A percentile compares a stretch with the other conserved stretches of the same genome.
These are phyloP conservation scores for Lonchura striata DNA, from an alignment of 2,113 vertebrate genomes.

Conservation along the genomic window DNA sequence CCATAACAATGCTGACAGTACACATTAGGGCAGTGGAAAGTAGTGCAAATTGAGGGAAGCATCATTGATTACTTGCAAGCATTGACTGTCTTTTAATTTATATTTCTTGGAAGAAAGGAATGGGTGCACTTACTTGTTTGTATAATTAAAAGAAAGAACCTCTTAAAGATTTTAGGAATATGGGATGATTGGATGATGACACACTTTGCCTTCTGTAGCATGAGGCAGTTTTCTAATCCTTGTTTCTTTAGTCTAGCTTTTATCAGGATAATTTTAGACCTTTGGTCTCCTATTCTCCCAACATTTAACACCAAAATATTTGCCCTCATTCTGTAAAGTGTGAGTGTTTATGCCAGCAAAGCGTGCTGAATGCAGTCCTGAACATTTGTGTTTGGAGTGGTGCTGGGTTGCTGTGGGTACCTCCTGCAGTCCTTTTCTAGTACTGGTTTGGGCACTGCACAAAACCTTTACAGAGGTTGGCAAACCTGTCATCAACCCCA, in stretches of 20 bases:
- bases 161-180: neutral
- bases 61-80: neutral
- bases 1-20: neutral
- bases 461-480: neutral
- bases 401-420: neutral
- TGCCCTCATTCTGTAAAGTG: fast-evolving
- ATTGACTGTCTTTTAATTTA: neutral
- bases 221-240: neutral
- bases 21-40: neutral
- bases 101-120: neutral
- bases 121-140: neutral
- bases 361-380: fast-evolving
- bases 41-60: neutral
- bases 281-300: neutral
- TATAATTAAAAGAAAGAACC: neutral
- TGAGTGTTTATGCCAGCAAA: neutral
- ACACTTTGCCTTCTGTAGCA: neutral
- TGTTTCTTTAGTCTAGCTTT: neutral
- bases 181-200: neutral
- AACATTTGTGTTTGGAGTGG: fast-evolving
- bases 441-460: neutral
- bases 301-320: neutral
- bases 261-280: neutral
- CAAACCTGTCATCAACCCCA: neutral
- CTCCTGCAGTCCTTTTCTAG: neutral